Conservation (phyloP, 2,797 vertebrate species). For the Siniperca obscura region DNA sequence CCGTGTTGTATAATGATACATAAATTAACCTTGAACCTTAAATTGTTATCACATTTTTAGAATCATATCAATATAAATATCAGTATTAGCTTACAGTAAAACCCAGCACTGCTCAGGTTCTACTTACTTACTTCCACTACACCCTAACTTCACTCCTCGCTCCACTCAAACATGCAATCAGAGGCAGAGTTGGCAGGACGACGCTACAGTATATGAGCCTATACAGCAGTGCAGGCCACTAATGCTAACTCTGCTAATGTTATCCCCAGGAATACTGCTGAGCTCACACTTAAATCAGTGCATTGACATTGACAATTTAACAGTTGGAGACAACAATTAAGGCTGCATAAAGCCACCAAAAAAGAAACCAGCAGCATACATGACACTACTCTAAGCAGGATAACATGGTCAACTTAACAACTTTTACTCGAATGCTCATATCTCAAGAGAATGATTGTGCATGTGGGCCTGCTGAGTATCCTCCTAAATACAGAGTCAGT, state of each 20-base stretch:
- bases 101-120: not conserved
- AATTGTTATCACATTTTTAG: not conserved
- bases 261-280: not conserved
- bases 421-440: slow-evolving; percentile 29
- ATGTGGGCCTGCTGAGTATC: slow-evolving; percentile 55
- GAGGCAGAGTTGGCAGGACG: not conserved
- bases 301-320: not conserved
- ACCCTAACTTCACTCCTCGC: too few species aligned
- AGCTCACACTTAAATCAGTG: not conserved
- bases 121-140: not conserved
- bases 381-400: not conserved
- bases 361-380: not conserved
- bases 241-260: slow-evolving; percentile 4
- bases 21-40: too few species aligned
- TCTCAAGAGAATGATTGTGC: slow-evolving; percentile 51
- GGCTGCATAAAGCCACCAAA: not conserved
- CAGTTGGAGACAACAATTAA: not conserved
- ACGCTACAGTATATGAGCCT: not conserved
- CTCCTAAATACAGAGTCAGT: slow-evolving; percentile 68
- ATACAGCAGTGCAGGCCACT: not conserved
- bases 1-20: too few species aligned
- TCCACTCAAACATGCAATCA: not conserved
- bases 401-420: slow-evolving; percentile 39
- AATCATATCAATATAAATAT: not conserved
- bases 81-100: not conserved